Conservation (phyloP, 2,113 vertebrate species). For the Pandion haliaetus region DNA sequence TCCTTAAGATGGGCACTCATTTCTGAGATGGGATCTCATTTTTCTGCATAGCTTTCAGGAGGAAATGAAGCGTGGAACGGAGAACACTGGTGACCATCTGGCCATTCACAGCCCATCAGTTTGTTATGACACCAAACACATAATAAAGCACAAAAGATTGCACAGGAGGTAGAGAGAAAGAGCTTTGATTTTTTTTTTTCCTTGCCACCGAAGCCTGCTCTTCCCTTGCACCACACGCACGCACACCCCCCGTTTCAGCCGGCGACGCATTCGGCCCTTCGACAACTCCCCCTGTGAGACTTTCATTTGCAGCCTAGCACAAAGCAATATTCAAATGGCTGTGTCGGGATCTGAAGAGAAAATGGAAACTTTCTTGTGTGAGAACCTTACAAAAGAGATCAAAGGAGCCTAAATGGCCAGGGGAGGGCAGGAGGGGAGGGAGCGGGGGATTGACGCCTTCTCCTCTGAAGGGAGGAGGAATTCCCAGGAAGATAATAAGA, state of each 20-base stretch:
- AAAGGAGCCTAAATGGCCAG: conserved; percentile 53
- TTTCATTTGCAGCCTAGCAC: background rate
- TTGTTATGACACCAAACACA: conserved; percentile 66
- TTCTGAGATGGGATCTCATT: conserved; percentile 64
- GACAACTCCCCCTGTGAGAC: background rate
- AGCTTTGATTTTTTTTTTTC: conserved; percentile 27
- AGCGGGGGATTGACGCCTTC: conserved; percentile 15
- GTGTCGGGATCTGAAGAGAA: background rate
- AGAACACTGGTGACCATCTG: conserved; percentile 69
- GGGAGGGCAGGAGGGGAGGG: conserved; percentile 37
- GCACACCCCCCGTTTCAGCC: background rate
- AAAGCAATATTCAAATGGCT: conserved; percentile 57
- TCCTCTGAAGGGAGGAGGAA: conserved; percentile 19
- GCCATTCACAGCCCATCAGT: conserved; percentile 66
- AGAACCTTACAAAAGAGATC: conserved; percentile 61
- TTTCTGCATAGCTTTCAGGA: conserved; percentile 69
- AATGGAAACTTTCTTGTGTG: conserved; percentile 58
- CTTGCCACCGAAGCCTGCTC: conserved; percentile 5
- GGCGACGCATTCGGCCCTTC: background rate
- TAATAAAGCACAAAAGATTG: conserved; percentile 62
- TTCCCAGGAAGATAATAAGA: conserved; percentile 51
- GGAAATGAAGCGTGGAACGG: conserved; percentile 64
- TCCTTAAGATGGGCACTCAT: conserved; percentile 46
- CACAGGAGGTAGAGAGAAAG: conserved; percentile 45
- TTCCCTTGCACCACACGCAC: conserved; percentile 12